Base-by-base conservation (phyloP, 2,113 vertebrate genomes). In the Polypterus senegalus region DNA sequence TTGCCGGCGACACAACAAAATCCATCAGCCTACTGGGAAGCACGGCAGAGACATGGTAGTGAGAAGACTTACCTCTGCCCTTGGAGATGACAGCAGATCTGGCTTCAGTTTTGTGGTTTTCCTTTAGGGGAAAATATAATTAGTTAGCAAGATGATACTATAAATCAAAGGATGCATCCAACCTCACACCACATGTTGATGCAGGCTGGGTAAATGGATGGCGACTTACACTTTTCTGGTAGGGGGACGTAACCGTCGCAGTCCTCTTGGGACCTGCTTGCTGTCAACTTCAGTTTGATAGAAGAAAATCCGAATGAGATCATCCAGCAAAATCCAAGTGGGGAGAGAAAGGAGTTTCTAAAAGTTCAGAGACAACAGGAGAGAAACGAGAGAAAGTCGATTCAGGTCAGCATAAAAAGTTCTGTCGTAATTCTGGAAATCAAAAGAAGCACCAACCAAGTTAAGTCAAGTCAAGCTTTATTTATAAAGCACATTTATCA, bases 231-330 rank as follows among this genome's bases (percentile, higher is more conserved):
- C 60, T 71, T 77, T 78, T 3, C 86, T 79, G 3, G 85, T 88
- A 44, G 74, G 90, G 0, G 96, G 96, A 46, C 94, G 89, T 58
- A 97, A 89, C 8, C 94, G 75, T 9, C 92, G 83, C 47, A 98
- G 84, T 0, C 84, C 86, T 61, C 76, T 82, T 0, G 93, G 94
- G 57, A 84, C 76, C 60, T 94, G 90, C 72, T 88, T 81, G 0
- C 85, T 66, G 63, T 97, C 96, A 5, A 78, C 81, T 5, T 78
- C 58, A 0, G 84, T 91, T 75, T 97, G 94, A 70, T 96, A 94
- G 81, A 97, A 98, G 74, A 98, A 98, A 74, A 97, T 88, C 4
- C 91, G 75, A 57, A 97, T 74, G 1, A 81, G 69, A 47, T 97
- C 90, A 7, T 95, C 89, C 68, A 93, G 82, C 64, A 97, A 72